A percentile compares a stretch with the other conserved stretches of the same genome.
phyloP scores from a whole-genome alignment of 2,888 invertebrate species.

The Byasa hedistus region DNA sequence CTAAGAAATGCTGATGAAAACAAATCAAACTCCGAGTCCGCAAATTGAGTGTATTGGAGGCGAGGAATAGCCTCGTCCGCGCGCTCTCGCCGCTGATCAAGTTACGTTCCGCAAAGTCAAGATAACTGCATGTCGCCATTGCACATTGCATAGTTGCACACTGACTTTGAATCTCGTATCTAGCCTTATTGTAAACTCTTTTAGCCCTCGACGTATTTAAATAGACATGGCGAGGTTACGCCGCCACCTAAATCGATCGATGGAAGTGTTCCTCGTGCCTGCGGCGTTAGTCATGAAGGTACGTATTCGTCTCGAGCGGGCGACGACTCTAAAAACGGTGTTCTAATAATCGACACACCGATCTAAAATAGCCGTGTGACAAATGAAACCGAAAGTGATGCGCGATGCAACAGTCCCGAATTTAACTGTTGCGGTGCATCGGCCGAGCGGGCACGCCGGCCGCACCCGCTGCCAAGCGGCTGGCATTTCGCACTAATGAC shows the following conservation, averaged over 20 bases:
- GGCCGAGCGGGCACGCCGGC: slow-evolving; percentile 59
- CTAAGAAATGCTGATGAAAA: slow-evolving; percentile 30
- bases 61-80: slow-evolving; percentile 57
- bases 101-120: slow-evolving; percentile 77
- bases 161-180: slow-evolving; percentile 60
- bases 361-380: slow-evolving; percentile 77
- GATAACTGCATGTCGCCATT: slow-evolving; percentile 61
- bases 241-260: slow-evolving; percentile 53
- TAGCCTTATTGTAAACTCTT: slow-evolving; percentile 63
- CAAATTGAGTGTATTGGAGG: too few species aligned
- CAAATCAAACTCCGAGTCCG: slow-evolving; percentile 5
- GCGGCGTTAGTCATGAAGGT: slow-evolving; percentile 55
- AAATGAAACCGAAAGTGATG: slow-evolving; percentile 78
- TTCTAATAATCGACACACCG: slow-evolving; percentile 76
- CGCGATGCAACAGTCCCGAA: slow-evolving; percentile 78
- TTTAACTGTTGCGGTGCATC: slow-evolving; percentile 73
- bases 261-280: slow-evolving; percentile 52
- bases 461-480: slow-evolving; percentile 68
- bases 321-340: slow-evolving; percentile 65
- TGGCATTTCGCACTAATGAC: slow-evolving; percentile 80
- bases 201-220: slow-evolving; percentile 60
- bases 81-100: slow-evolving; percentile 65
- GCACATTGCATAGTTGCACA: slow-evolving; percentile 57
- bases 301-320: slow-evolving; percentile 49
- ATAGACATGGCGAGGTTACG: slow-evolving; percentile 65